Conservation (phyloP, 2,888 invertebrate species). For the Uropetala carovei region DNA sequence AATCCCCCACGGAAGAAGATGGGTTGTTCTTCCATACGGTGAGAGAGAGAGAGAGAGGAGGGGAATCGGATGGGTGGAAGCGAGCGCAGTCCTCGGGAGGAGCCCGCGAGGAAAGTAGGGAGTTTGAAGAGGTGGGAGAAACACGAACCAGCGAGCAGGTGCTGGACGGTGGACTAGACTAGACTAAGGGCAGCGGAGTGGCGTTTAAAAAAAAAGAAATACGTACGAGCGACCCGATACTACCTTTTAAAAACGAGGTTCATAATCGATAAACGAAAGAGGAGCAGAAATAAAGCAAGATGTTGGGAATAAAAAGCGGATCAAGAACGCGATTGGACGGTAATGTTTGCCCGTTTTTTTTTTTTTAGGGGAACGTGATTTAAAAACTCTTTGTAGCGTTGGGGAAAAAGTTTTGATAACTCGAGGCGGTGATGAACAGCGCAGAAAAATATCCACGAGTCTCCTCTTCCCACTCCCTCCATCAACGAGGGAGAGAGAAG, state of each 20-base stretch:
- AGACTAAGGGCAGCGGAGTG: neutral
- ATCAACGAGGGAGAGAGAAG: neutral
- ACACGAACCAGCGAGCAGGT: neutral
- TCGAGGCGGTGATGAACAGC: neutral
- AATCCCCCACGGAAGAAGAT: neutral
- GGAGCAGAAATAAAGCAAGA: no score
- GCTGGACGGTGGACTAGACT: slow-evolving; percentile 22
- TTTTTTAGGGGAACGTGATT: neutral
- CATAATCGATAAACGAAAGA: neutral
- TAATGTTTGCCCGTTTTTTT: neutral
- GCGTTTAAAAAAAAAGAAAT: neutral
- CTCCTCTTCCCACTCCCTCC: slow-evolving; percentile 6
- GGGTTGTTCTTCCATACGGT: neutral
- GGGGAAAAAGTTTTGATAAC: neutral
- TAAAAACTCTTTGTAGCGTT: neutral
- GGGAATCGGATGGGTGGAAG: neutral
- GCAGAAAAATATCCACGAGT: neutral
- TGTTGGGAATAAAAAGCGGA: no score
- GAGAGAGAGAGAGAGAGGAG: neutral
- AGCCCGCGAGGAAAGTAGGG: neutral
- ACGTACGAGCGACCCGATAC: neutral
- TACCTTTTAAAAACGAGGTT: neutral
- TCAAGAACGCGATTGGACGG: no score
- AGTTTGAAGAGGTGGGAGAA: neutral
- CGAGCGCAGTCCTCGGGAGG: neutral